Evolutionary conservation across 2,888 invertebrate genomes (phyloP).

Genomic region (Apotomis betuletana): DNA sequence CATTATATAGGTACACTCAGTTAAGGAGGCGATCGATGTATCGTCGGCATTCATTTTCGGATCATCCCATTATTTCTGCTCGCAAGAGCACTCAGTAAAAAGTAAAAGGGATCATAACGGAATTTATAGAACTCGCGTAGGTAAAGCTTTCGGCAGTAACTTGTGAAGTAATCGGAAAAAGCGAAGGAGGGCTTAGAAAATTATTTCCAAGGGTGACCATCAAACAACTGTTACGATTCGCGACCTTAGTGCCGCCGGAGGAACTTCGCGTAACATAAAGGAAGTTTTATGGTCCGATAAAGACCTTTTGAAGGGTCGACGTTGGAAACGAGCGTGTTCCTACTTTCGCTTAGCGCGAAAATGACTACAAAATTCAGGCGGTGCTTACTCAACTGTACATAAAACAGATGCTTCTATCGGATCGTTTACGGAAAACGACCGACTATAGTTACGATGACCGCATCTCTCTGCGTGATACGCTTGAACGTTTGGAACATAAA

Average conservation of each 20-base stretch:
- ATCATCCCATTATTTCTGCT: conserved; percentile 74
- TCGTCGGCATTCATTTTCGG: conserved; percentile 72
- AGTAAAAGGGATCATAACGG: conserved; percentile 75
- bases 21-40: conserved; percentile 58
- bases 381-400: conserved; percentile 41
- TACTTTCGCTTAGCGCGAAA: conserved; percentile 55
- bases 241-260: conserved; percentile 61
- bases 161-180: conserved; percentile 68
- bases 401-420: conserved; percentile 39
- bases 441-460: conserved; percentile 22
- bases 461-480: background rate
- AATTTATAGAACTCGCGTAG: conserved; percentile 74
- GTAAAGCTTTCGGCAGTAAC: conserved; percentile 74
- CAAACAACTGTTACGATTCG: conserved; percentile 62
- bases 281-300: conserved; percentile 79
- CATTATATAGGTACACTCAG: background rate
- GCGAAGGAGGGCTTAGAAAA: conserved; percentile 70
- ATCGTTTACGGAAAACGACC: conserved; percentile 34
- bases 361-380: conserved; percentile 50
- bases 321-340: conserved; percentile 56
- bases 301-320: conserved; percentile 75
- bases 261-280: conserved; percentile 75
- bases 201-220: conserved; percentile 78
- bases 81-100: conserved; percentile 67
- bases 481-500: too few relatives aligned